A percentile compares a stretch with the other conserved stretches of the same genome.
phyloP scores from a whole-genome alignment of 2,797 vertebrate genomes.

The Gadopsis marmoratus region DNA sequence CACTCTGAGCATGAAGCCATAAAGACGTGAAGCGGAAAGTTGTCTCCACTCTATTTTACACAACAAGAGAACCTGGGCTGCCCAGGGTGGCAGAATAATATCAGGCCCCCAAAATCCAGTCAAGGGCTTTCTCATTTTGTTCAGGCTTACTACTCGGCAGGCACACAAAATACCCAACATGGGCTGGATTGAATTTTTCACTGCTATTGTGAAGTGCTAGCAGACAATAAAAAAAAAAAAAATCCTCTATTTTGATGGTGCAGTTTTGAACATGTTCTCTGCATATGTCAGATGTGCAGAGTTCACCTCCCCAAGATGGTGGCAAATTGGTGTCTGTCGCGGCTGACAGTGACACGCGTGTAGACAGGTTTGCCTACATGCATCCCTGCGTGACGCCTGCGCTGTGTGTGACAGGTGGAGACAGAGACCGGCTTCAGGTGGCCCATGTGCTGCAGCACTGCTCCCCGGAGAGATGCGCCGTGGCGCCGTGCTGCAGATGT shows the following conservation, averaged over 20 bases:
- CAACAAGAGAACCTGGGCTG: conserved; percentile 69
- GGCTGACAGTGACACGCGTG: conserved; percentile 55
- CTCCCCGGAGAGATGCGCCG: conserved; percentile 42
- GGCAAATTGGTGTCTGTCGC: conserved; percentile 60
- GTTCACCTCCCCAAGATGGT: conserved; percentile 36
- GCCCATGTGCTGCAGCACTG: conserved; percentile 23
- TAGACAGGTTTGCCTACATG: conserved; percentile 59
- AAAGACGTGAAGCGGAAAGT: conserved; percentile 75
- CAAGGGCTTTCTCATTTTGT: conserved; percentile 70
- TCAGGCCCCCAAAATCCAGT: conserved; percentile 71
- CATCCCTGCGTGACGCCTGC: conserved; percentile 55
- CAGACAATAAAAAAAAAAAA: conserved; percentile 19
- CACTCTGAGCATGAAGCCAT: conserved; percentile 74
- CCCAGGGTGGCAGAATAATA: conserved; percentile 73
- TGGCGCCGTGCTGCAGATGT: conserved; percentile 45
- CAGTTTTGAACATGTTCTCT: conserved; percentile 43
- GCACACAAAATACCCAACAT: conserved; percentile 47
- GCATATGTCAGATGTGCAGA: conserved; percentile 26
- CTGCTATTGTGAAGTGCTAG: conserved; percentile 55
- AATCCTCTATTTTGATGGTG: conserved; percentile 33
- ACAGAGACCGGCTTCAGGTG: conserved; percentile 68
- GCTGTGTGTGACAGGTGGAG: conserved; percentile 62
- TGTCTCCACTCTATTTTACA: conserved; percentile 74
- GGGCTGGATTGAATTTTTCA: conserved; percentile 42
- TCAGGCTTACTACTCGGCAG: conserved; percentile 51